Base-by-base conservation (phyloP, 2,797 vertebrate genomes). In the Chloroceryle inda region DNA sequence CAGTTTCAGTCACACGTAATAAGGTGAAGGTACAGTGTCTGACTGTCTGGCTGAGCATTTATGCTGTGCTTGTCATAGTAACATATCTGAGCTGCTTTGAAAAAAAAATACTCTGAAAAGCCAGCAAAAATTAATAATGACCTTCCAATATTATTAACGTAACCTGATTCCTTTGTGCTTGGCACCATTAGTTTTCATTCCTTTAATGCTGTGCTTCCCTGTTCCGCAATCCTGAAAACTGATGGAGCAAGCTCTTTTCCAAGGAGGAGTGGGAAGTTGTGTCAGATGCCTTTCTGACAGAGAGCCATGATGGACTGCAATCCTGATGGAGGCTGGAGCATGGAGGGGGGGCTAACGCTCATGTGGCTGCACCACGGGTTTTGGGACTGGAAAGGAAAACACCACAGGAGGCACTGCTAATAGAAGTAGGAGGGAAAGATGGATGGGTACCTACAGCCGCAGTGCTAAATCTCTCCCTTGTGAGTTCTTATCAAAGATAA, bases 91-190 rank as follows among this genome's bases (percentile, higher is more conserved):
- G 64, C 52, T 61, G 35, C 47, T 84, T 63, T 69, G 21, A 14
- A 40, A 35, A 56, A 88, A 35, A 76, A 23, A 6, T 8, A 15
- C 17, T 72, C 74, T 94, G 88, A 90, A 96, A 94, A 96, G 82
- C 44, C 77, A 95, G 79, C 33, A 95, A 94, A 96, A 94, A 96
- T 84, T 94, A 94, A 94, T 92, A 92, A 94, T 77, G 94, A 93
- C 91, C 85, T 72, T 93, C 69, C 73, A 67, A 31, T 89, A 94
- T 84, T 62, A 94, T 94, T 85, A 94, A 91, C 62, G 50, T 94
- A 78, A 78, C 72, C 76, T 37, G 18, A 81, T 88, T 95, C 66
- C 40, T 88, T 91, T 91, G 69, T 94, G 68, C 44, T 85, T 79
- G 73, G 81, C 80, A 67, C 63, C 63, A 82, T 94, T 84, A 33